Conservation (phyloP, 64 coral and sea anemone species). For the Stichodactyla helianthus region DNA sequence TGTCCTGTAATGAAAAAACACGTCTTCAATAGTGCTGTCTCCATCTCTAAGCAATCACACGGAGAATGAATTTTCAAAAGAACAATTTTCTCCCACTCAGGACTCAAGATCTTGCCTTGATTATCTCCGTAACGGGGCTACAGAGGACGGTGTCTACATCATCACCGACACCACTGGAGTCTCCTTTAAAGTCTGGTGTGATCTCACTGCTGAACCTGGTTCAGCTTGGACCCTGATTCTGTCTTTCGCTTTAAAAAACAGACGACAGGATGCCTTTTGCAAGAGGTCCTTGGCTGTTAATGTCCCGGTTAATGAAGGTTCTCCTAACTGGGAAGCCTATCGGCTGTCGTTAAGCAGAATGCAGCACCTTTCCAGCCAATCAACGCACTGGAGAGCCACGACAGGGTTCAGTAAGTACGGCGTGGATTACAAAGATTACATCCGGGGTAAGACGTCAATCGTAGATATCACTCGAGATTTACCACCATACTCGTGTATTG, state of each 20-base stretch:
- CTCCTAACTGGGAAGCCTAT: conserved; percentile 48
- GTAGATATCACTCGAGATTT: conserved; percentile 32
- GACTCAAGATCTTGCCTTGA: background rate
- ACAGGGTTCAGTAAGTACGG: conserved; percentile 14
- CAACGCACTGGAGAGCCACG: conserved; percentile 59
- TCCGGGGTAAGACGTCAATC: conserved; percentile 20
- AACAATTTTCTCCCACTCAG: too few species aligned
- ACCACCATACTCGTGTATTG: background rate
- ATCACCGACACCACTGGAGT: background rate
- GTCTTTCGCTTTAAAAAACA: background rate
- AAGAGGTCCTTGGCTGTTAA: background rate
- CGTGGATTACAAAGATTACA: conserved; percentile 47
- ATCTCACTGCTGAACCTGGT: background rate
- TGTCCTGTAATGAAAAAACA: too few species aligned
- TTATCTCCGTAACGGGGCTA: background rate
- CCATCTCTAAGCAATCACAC: too few species aligned
- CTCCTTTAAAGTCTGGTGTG: background rate
- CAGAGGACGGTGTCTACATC: background rate
- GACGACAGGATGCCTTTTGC: background rate
- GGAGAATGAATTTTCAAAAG: too few species aligned
- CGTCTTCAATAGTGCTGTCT: too few species aligned
- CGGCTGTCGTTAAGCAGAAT: conserved; percentile 38
- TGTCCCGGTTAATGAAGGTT: background rate
- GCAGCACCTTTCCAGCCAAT: conserved; percentile 30
- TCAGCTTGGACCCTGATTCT: conserved; percentile 7